Conservation (phyloP, 2,113 vertebrate genomes). For the Narcine bancroftii region DNA sequence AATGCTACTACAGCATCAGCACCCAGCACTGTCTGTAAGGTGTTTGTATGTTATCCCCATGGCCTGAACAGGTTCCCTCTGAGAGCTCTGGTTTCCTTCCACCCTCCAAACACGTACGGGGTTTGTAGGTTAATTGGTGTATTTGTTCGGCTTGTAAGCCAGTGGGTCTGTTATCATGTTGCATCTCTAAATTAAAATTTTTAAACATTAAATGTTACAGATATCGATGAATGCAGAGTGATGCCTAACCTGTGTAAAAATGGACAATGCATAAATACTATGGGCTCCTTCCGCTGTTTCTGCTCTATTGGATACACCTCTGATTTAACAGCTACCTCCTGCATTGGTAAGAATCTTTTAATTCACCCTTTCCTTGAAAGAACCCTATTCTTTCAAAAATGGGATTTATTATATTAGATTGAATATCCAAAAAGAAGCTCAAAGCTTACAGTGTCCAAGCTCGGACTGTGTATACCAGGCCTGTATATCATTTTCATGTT, state of each 20-base stretch:
- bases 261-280: constrained; percentile 83
- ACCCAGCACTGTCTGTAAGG: too few relatives aligned
- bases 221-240: constrained; percentile 85
- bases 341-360: constrained; percentile 59
- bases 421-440: not conserved
- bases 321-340: constrained; percentile 68
- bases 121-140: too few relatives aligned
- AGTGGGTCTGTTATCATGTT: too few relatives aligned
- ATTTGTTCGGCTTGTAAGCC: too few relatives aligned
- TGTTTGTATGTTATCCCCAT: too few relatives aligned
- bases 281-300: constrained; percentile 86
- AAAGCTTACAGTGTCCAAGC: not conserved
- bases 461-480: not conserved
- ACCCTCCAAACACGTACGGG: too few relatives aligned
- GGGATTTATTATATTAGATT: not conserved
- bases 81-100: too few relatives aligned
- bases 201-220: constrained; percentile 47
- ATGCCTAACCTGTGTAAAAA: constrained; percentile 74
- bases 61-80: too few relatives aligned
- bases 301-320: constrained; percentile 72
- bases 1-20: too few relatives aligned
- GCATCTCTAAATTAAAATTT: too few relatives aligned
- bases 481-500: not conserved
- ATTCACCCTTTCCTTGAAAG: constrained; percentile 33
- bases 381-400: not conserved